Evolutionary conservation across 2,113 vertebrate species (phyloP).

Genomic region (Albula goreensis): DNA sequence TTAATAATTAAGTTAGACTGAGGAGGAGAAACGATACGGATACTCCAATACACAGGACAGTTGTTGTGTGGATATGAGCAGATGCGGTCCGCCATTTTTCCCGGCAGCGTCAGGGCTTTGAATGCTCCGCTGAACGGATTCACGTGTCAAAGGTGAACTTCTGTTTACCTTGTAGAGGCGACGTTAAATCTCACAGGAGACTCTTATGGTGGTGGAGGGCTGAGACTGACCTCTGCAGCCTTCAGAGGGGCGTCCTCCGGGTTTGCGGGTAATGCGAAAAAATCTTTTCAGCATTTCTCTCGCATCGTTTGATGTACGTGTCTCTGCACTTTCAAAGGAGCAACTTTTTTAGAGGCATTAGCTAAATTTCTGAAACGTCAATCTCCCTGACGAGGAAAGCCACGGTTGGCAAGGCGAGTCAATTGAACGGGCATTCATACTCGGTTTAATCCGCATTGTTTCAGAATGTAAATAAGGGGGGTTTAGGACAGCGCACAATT

Average conservation of each 20-base stretch:
- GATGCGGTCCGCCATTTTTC: no score
- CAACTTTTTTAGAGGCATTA: constrained; percentile 13
- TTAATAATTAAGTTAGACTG: no score
- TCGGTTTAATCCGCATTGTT: background rate
- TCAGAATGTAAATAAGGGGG: background rate
- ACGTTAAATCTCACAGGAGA: no score
- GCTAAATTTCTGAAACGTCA: constrained; percentile 44
- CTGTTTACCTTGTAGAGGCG: background rate
- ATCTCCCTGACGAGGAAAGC: background rate
- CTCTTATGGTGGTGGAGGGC: no score
- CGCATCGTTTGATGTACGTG: background rate
- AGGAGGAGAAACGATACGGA: no score
- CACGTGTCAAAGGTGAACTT: background rate
- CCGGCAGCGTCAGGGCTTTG: no score
- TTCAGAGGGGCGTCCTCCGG: background rate
- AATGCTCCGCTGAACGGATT: no score
- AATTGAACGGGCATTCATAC: background rate
- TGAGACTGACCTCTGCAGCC: background rate
- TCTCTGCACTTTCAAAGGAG: background rate
- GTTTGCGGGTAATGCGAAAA: background rate
- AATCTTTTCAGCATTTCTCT: background rate
- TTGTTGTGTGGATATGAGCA: no score
- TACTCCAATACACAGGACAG: no score
- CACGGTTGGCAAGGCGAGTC: background rate
- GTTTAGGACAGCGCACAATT: background rate